These are phyloP conservation scores for Pammene aurita DNA, from an alignment of 2,888 invertebrate genomes.

Conservation along the genomic window DNA sequence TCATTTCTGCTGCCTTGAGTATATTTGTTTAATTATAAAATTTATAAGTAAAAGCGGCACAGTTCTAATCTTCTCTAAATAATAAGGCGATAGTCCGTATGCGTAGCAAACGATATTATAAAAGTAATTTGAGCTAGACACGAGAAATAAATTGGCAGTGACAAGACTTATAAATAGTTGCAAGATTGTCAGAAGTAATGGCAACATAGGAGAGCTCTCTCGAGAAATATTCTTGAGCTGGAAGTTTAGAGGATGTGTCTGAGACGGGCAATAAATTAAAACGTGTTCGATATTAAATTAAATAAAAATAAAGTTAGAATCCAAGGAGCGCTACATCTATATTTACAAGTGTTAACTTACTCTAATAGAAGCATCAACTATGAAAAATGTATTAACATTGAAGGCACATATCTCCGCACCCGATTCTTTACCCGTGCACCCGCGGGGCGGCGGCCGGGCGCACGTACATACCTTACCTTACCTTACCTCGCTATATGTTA, in stretches of 20 bases:
- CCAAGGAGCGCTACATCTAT: conserved; percentile 72
- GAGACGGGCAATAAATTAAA: conserved; percentile 72
- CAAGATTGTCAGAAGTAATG: conserved; percentile 25
- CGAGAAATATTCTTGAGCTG: neutral
- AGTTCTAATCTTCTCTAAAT: conserved; percentile 3
- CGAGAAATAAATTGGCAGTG: conserved; percentile 56
- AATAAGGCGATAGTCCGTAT: conserved; percentile 9
- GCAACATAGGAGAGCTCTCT: conserved; percentile 22
- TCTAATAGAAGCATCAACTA: conserved; percentile 82
- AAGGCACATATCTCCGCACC: conserved; percentile 84
- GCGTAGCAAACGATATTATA: neutral
- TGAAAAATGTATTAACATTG: conserved; percentile 80
- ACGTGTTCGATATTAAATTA: conserved; percentile 71
- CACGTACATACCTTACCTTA: no score
- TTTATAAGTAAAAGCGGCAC: conserved; percentile 15
- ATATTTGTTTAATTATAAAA: neutral
- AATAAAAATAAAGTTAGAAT: conserved; percentile 78
- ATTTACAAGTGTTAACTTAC: conserved; percentile 79
- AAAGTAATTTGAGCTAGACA: conserved; percentile 42
- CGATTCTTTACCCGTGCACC: conserved; percentile 72
- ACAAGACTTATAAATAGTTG: conserved; percentile 44
- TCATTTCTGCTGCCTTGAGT: conserved; percentile 14
- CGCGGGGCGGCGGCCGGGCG: conserved; percentile 41
- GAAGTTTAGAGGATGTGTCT: conserved; percentile 37
- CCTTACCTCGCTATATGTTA: conserved; percentile 37